Conservation (phyloP, 1,140 invertebrate species). For the Ptiloglossa arizonensis region DNA sequence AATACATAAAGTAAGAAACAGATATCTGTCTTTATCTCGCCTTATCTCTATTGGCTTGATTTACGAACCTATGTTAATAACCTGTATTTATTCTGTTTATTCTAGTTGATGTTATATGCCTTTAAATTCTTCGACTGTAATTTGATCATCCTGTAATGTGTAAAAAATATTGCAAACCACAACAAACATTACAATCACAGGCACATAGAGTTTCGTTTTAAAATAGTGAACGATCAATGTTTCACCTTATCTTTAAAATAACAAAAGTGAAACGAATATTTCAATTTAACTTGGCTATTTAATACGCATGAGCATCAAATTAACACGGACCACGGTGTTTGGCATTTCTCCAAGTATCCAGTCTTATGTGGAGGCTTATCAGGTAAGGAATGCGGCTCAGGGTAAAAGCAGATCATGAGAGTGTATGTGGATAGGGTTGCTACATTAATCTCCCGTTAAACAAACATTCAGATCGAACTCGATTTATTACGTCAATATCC, state of each 20-base stretch:
- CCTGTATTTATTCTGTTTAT: background rate
- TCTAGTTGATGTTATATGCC: background rate
- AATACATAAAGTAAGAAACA: too few relatives aligned
- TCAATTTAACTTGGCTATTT: slow-evolving; percentile 28
- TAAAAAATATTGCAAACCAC: too few relatives aligned
- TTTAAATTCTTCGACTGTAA: too few relatives aligned
- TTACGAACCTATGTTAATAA: too few relatives aligned
- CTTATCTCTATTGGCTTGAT: too few relatives aligned
- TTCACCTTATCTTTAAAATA: background rate
- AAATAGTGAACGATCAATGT: background rate
- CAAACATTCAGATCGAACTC: slow-evolving; percentile 30
- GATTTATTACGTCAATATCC: slow-evolving; percentile 13
- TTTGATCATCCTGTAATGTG: too few relatives aligned
- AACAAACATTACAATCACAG: too few relatives aligned
- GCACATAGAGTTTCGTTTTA: too few relatives aligned
- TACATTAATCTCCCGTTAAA: slow-evolving; percentile 33
- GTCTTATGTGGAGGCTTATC: slow-evolving; percentile 51
- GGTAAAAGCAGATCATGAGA: slow-evolving; percentile 35
- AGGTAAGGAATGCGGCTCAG: slow-evolving; percentile 45
- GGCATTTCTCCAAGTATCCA: slow-evolving; percentile 52
- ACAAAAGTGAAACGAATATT: slow-evolving; percentile 30
- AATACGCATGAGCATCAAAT: slow-evolving; percentile 14
- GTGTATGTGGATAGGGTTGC: slow-evolving; percentile 15
- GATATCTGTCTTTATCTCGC: too few relatives aligned
- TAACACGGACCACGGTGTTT: slow-evolving; percentile 23